Conservation (phyloP, 2,888 invertebrate species). For the Pachydiplax longipennis region DNA sequence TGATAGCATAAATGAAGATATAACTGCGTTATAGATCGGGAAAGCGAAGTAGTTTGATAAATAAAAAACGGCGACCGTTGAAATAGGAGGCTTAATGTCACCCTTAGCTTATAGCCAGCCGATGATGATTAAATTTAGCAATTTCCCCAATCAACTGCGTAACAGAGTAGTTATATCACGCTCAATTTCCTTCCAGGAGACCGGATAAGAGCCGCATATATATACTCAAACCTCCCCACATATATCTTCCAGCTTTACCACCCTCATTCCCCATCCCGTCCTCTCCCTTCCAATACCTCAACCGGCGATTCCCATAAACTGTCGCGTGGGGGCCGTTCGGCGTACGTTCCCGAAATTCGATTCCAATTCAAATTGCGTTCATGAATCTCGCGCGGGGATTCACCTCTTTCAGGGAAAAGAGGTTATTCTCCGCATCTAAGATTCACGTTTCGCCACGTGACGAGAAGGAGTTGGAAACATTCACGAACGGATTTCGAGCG, state of each 20-base stretch:
- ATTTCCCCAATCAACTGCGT: neutral
- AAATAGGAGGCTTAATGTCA: too few species aligned
- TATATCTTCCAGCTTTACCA: neutral
- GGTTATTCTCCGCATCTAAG: neutral
- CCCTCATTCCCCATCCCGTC: neutral
- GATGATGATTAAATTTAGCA: too few species aligned
- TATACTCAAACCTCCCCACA: neutral
- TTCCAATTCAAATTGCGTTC: conserved; percentile 22
- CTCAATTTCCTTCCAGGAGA: too few species aligned
- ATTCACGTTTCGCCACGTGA: neutral
- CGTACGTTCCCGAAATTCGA: conserved; percentile 12
- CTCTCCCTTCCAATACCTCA: neutral
- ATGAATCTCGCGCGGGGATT: conserved; percentile 9
- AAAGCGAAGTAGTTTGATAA: too few species aligned
- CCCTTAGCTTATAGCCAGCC: too few species aligned
- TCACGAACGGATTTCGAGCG: too few species aligned
- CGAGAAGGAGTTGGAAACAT: neutral
- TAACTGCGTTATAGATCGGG: too few species aligned
- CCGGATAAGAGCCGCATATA: too few species aligned
- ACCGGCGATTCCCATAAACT: neutral
- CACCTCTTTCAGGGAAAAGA: neutral
- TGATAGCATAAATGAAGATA: too few species aligned
- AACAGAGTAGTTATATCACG: neutral
- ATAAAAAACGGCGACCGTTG: too few species aligned
- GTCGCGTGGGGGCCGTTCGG: neutral